Percentiles rank a stretch among this genome's conserved stretches.
Conservation (phyloP, 2,888 invertebrate genomes). For the Cryptus viduatorius region DNA sequence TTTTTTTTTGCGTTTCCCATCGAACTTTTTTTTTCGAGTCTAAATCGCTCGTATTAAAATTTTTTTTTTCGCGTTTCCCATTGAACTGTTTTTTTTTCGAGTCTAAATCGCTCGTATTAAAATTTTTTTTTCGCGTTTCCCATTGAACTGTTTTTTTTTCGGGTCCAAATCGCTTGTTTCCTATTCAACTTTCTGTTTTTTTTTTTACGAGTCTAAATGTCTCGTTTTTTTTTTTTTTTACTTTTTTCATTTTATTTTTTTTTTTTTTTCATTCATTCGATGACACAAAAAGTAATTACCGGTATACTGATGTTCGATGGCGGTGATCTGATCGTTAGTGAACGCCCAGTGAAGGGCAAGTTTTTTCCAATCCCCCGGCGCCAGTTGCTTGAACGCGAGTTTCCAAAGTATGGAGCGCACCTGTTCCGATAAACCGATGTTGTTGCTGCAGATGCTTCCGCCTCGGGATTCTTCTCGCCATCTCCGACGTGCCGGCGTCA, state of each 20-base stretch:
- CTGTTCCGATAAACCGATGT: slow-evolving; percentile 80
- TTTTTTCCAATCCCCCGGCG: slow-evolving; percentile 88
- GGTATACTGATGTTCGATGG: slow-evolving; percentile 90
- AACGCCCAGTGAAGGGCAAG: slow-evolving; percentile 89
- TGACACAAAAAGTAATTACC: slow-evolving; percentile 83
- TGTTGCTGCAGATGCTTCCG: slow-evolving; percentile 75
- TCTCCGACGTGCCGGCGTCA: slow-evolving; percentile 78
- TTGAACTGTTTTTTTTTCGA: slow-evolving; percentile 3
- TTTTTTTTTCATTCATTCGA: neutral
- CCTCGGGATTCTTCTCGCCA: slow-evolving; percentile 77
- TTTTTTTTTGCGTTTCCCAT: neutral
- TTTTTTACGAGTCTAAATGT: neutral
- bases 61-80: no score
- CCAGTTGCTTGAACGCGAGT: slow-evolving; percentile 87
- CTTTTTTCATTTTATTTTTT: neutral
- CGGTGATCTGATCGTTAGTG: slow-evolving; percentile 89
- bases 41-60: slow-evolving; percentile 1
- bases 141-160: slow-evolving; percentile 6
- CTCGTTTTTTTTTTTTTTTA: no score
- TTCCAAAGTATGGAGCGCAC: slow-evolving; percentile 86
- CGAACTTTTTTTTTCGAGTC: slow-evolving; percentile 1
- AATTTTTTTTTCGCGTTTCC: no score
- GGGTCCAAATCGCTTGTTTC: neutral
- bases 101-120: neutral
- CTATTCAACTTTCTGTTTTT: neutral